Percentiles rank a stretch among this genome's conserved stretches.
phyloP scores from a whole-genome alignment of 2,888 invertebrate species.

The Galerucella calmariensis region DNA sequence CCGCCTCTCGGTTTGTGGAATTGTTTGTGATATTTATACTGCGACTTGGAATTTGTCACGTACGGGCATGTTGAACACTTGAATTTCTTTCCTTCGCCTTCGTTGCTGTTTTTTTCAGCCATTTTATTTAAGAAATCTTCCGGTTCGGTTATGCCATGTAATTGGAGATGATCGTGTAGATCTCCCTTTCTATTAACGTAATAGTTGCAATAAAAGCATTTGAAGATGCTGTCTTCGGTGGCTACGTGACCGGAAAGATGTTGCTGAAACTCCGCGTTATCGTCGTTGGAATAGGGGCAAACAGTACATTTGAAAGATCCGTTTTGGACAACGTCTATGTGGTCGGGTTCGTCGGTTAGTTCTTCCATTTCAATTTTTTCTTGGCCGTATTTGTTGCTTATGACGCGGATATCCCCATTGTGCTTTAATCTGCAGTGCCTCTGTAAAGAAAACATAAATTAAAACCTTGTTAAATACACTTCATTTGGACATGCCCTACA shows the following conservation, averaged over 20 bases:
- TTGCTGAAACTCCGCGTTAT: conserved; percentile 70
- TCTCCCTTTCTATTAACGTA: conserved; percentile 78
- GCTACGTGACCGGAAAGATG: conserved; percentile 80
- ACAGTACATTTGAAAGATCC: conserved; percentile 70
- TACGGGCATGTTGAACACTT: conserved; percentile 85
- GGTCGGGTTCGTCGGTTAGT: conserved; percentile 61
- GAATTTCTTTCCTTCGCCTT: conserved; percentile 73
- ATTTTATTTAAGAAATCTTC: conserved; percentile 69
- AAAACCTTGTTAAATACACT: conserved; percentile 15
- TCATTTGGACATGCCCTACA: conserved; percentile 3
- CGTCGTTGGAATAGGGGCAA: conserved; percentile 77
- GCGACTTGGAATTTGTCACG: conserved; percentile 86
- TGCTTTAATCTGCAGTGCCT: conserved; percentile 84
- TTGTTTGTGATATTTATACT: conserved; percentile 87
- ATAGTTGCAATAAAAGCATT: conserved; percentile 85
- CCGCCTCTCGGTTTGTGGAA: conserved; percentile 81
- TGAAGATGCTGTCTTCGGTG: conserved; percentile 75
- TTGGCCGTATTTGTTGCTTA: conserved; percentile 68
- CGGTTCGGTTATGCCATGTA: conserved; percentile 73
- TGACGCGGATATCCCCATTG: conserved; percentile 79
- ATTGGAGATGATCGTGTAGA: conserved; percentile 74
- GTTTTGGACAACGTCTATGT: conserved; percentile 60
- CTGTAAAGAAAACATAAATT: conserved; percentile 64
- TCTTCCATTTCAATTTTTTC: conserved; percentile 63
- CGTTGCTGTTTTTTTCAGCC: conserved; percentile 51